Evolutionary conservation across 2,888 invertebrate species (phyloP), one percentile per base, ranked within the genome.

Genomic region (Pristionchus fissidentatus): DNA sequence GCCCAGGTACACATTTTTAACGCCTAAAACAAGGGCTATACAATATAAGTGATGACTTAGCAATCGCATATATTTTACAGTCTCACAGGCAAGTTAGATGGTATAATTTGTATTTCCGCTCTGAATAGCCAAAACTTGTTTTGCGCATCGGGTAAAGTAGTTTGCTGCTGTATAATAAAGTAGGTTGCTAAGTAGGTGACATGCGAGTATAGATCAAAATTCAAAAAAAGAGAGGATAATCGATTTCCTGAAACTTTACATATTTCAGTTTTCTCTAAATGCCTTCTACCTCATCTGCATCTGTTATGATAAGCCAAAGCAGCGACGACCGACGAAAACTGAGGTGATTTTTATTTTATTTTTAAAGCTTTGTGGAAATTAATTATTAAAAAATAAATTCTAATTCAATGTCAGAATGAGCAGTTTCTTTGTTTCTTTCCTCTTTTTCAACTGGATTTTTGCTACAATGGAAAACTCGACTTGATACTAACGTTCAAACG

Each of bases 211-310:
- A 60, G n/a, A 60, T 15, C 8, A n/a, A 60, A 60, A 60, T 8
- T 26, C 19, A 60, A 60, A 15, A 49, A 49, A 49, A 49, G 49
- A 49, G 49, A 49, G 19, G n/a, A n/a, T n/a, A n/a, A n/a, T n/a
- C n/a, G n/a, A n/a, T n/a, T n/a, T n/a, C n/a, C n/a, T n/a, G n/a
- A n/a, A n/a, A n/a, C n/a, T n/a, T n/a, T n/a, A n/a, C n/a, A n/a
- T n/a, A 26, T 84, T 90, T 84, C 86, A 91, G 88, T 91, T 91
- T 70, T 88, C 91, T 22, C 84, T 91, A 26, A 91, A 91, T 77
- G 90, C 90, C 26, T 79, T 91, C 73, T 91, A 91, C 82, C 86
- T 91, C 38, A 86, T 88, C n/a, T 89, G 88, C 85, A 89, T 91
- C 73, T 90, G 90, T 49, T 91, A 90, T 83, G 89, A 90, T 62